Percentiles rank a stretch among this genome's conserved stretches.
Conservation (phyloP, 23 tunicate genomes). For the Styela clava region DNA sequence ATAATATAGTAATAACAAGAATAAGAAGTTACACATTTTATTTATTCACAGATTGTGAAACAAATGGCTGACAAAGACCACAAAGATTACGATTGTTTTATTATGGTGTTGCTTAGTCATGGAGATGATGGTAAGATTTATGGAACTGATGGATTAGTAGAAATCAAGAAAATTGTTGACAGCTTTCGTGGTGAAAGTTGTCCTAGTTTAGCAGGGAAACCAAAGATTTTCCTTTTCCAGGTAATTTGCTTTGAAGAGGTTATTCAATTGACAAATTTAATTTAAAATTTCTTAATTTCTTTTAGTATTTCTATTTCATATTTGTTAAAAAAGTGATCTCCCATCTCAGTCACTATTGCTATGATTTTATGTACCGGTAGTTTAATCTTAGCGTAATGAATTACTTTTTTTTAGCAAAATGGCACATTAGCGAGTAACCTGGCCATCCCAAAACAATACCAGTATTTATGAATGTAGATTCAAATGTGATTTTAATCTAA, state of each 20-base stretch:
- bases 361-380: too few species aligned
- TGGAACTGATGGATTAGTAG: constrained; percentile 64
- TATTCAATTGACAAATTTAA: not conserved
- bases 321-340: too few species aligned
- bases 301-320: too few species aligned
- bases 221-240: constrained; percentile 84
- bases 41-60: constrained; percentile 31
- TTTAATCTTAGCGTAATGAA: too few species aligned
- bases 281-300: not conserved
- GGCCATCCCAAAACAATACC: too few species aligned
- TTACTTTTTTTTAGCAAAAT: too few species aligned
- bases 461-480: too few species aligned
- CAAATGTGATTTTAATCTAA: too few species aligned
- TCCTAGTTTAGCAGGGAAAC: constrained; percentile 73
- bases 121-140: constrained; percentile 79
- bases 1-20: too few species aligned
- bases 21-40: too few species aligned
- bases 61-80: constrained; percentile 40
- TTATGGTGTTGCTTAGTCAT: constrained; percentile 64
- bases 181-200: constrained; percentile 62
- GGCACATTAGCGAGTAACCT: too few species aligned
- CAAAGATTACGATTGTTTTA: constrained; percentile 55
- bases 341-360: too few species aligned
- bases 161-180: constrained; percentile 51
- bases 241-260: constrained; percentile 25